These are phyloP conservation scores for Drosophila ogumai DNA, from an alignment of 1,140 invertebrate genomes.

Conservation along the genomic window DNA sequence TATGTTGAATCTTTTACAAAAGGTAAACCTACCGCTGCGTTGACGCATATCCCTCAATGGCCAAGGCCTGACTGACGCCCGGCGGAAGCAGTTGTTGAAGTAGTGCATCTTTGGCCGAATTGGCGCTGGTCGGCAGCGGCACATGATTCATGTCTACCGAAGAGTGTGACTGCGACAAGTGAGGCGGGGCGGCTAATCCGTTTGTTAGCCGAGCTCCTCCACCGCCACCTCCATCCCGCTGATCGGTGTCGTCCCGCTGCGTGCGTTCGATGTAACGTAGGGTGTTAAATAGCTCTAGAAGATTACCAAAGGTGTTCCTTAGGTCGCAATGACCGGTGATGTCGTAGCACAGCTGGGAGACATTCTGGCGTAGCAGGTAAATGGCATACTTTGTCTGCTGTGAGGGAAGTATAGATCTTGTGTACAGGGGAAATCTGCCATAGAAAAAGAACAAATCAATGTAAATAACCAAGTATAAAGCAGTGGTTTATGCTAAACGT, in stretches of 20 bases:
- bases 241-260: conserved; percentile 46
- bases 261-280: conserved; percentile 67
- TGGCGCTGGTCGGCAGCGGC: conserved; percentile 61
- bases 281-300: conserved; percentile 85
- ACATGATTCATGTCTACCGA: conserved; percentile 81
- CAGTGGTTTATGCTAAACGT: conserved; percentile 67
- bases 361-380: conserved; percentile 95
- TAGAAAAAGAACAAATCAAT: background rate
- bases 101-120: conserved; percentile 61
- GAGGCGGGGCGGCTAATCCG: conserved; percentile 46
- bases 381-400: conserved; percentile 92
- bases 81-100: conserved; percentile 63
- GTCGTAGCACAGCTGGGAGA: conserved; percentile 92
- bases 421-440: conserved; percentile 92
- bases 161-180: conserved; percentile 74
- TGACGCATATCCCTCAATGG: conserved; percentile 71
- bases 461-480: background rate
- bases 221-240: conserved; percentile 24
- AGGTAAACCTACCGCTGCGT: conserved; percentile 64
- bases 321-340: conserved; percentile 90
- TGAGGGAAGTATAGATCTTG: conserved; percentile 88
- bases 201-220: conserved; percentile 36
- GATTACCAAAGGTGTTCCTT: conserved; percentile 90
- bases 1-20: background rate
- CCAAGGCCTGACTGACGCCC: conserved; percentile 61